phyloP scores from a whole-genome alignment of 2,797 vertebrate genomes.

The Fistularia tabacaria region DNA sequence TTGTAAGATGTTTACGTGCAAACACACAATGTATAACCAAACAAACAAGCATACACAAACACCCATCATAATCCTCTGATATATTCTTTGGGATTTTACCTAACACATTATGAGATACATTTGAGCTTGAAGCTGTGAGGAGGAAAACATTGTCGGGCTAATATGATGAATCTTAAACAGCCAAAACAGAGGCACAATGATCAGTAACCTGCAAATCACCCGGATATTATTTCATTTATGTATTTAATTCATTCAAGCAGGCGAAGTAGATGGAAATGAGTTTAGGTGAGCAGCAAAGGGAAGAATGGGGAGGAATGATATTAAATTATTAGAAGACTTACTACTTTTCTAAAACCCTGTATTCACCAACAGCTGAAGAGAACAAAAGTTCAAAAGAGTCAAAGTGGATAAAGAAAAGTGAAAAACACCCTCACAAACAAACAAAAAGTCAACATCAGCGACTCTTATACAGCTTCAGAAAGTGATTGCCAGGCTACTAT shows the following conservation, averaged over 20 bases:
- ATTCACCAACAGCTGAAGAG: constrained; percentile 17
- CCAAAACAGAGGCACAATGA: constrained; percentile 30
- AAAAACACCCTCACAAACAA: constrained; percentile 25
- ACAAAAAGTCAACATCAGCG: constrained; percentile 37
- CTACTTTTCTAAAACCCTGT: constrained; percentile 16
- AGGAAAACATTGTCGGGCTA: constrained; percentile 45
- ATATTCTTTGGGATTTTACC: constrained; percentile 44
- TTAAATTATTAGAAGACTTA: constrained; percentile 13
- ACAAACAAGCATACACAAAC: constrained; percentile 28
- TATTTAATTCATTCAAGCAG: constrained; percentile 32
- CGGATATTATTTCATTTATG: constrained; percentile 37
- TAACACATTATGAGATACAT: constrained; percentile 45
- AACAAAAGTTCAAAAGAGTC: constrained; percentile 36
- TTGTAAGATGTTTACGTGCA: background rate
- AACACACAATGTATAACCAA: constrained; percentile 5
- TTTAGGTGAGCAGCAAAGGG: constrained; percentile 19
- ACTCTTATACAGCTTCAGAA: constrained; percentile 24
- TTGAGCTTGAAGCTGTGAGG: constrained; percentile 30
- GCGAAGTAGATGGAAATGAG: constrained; percentile 30
- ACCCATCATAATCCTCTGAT: constrained; percentile 50
- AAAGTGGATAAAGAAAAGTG: constrained; percentile 17
- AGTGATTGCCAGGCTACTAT: constrained; percentile 45
- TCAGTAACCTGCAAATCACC: constrained; percentile 37
- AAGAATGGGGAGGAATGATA: constrained; percentile 16
- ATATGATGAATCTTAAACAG: constrained; percentile 42